A percentile compares a stretch with the other conserved stretches of the same genome.
These are phyloP conservation scores for Eupeodes luniger DNA, from an alignment of 2,888 invertebrate genomes.

Conservation along the genomic window DNA sequence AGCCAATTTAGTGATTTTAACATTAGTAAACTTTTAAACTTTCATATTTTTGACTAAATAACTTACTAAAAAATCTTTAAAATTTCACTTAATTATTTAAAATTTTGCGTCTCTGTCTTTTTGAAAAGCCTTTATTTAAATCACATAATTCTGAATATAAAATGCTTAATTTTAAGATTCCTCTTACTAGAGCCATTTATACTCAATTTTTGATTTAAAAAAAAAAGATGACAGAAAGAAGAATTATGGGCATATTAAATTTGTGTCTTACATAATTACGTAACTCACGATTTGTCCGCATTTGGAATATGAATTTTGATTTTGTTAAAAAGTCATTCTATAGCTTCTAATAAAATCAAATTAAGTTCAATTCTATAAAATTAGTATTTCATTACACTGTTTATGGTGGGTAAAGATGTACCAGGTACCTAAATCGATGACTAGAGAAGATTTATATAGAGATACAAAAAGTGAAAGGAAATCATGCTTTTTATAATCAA, in stretches of 20 bases:
- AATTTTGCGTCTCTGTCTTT: no score
- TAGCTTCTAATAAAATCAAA: not conserved
- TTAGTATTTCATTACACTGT: not conserved
- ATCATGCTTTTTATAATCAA: not conserved
- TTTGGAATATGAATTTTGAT: slow-evolving; percentile 12
- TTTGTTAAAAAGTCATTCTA: not conserved
- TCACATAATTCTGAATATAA: no score
- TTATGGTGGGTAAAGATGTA: not conserved
- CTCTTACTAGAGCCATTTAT: not conserved
- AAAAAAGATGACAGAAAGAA: not conserved
- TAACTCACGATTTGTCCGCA: slow-evolving; percentile 15
- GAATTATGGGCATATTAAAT: not conserved
- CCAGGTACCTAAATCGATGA: not conserved
- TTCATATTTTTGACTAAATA: no score
- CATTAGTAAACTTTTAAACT: no score
- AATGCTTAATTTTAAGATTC: not conserved
- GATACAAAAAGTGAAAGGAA: slow-evolving; percentile 25
- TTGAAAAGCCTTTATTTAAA: no score
- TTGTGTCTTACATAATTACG: not conserved
- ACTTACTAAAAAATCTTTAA: no score
- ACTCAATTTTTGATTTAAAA: not conserved
- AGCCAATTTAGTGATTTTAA: no score
- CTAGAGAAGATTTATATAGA: not conserved
- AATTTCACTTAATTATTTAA: no score
- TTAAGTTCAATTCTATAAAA: slow-evolving; percentile 16